phyloP scores from a whole-genome alignment of 2,888 invertebrate species.

The Pollenia griseotomentosa region DNA sequence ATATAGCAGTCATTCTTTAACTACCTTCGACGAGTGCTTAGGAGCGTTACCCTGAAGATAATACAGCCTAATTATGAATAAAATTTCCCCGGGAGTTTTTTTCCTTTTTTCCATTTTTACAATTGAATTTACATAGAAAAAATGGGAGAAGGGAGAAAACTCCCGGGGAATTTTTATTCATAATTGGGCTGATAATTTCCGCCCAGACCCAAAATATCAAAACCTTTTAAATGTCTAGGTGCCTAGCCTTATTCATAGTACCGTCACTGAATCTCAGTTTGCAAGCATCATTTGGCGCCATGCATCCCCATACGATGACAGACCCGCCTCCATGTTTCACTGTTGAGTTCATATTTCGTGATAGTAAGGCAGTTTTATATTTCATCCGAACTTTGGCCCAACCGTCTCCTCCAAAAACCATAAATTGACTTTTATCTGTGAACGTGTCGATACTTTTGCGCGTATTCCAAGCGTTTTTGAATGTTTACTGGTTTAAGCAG shows the following conservation, averaged over 20 bases:
- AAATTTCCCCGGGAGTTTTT: too few relatives aligned
- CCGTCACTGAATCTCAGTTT: constrained; percentile 5
- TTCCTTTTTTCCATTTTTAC: too few relatives aligned
- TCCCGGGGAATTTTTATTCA: too few relatives aligned
- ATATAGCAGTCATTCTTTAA: constrained; percentile 8
- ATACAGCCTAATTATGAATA: too few relatives aligned
- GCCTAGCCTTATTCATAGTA: constrained; percentile 42
- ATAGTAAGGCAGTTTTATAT: background rate
- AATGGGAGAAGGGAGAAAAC: too few relatives aligned
- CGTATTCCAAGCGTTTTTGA: constrained; percentile 14
- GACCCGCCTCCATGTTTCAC: constrained; percentile 1
- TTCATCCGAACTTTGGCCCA: too few relatives aligned
- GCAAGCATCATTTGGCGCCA: constrained; percentile 44
- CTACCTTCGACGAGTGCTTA: constrained; percentile 12
- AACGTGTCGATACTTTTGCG: too few relatives aligned
- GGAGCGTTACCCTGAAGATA: background rate
- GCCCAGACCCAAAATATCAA: background rate
- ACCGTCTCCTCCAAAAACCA: too few relatives aligned
- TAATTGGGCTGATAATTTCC: too few relatives aligned
- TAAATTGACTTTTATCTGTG: too few relatives aligned
- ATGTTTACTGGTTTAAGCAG: constrained; percentile 11
- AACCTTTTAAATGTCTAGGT: constrained; percentile 14
- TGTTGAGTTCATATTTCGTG: constrained; percentile 20
- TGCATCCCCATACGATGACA: too few relatives aligned
- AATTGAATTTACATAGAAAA: too few relatives aligned